A percentile compares a stretch with the other conserved stretches of the same genome.
Evolutionary conservation across 2,888 invertebrate genomes (phyloP).

Genomic region (Smittia sp.): DNA sequence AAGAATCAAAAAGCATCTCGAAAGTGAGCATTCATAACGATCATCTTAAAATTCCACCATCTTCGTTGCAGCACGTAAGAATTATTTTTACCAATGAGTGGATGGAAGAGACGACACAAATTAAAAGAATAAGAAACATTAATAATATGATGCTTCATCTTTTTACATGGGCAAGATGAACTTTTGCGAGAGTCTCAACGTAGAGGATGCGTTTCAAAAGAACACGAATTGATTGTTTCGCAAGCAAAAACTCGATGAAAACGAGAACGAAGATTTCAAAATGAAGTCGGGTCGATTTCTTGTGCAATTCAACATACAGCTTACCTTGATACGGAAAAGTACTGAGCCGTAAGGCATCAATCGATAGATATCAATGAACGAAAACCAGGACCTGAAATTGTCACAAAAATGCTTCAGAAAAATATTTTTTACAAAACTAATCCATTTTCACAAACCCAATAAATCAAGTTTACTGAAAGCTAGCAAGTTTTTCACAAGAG

Average conservation of each 20-base stretch:
- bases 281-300: conserved; percentile 62
- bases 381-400: too few species aligned
- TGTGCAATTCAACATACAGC: conserved; percentile 57
- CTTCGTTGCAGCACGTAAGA: conserved; percentile 28
- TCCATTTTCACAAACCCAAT: conserved; percentile 24
- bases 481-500: neutral
- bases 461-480: conserved; percentile 22
- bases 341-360: too few species aligned
- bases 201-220: conserved; percentile 63
- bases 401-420: too few species aligned
- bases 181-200: conserved; percentile 61
- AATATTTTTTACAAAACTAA: too few species aligned
- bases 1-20: too few species aligned
- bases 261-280: conserved; percentile 65
- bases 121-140: conserved; percentile 6
- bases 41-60: conserved; percentile 49
- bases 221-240: conserved; percentile 56
- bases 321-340: neutral
- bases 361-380: too few species aligned
- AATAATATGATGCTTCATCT: conserved; percentile 5
- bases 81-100: conserved; percentile 3
- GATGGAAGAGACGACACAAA: neutral
- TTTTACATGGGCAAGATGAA: conserved; percentile 51
- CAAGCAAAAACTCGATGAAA: conserved; percentile 51
- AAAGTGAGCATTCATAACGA: conserved; percentile 49